A percentile compares a stretch with the other conserved stretches of the same genome.
Conservation (phyloP, 2,888 invertebrate genomes). For the Microplitis manilae region DNA sequence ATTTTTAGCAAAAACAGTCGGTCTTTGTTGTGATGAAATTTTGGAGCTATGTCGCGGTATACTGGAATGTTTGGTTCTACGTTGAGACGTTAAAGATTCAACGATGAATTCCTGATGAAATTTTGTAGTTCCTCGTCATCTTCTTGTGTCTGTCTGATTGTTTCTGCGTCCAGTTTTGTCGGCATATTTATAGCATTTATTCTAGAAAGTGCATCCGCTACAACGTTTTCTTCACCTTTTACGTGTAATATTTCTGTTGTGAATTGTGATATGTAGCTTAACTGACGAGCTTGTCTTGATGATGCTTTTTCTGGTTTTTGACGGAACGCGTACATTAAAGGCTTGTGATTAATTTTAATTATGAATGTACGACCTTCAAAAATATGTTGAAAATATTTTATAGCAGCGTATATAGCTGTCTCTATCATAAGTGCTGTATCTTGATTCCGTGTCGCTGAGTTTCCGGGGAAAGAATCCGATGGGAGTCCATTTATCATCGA, state of each 20-base stretch:
- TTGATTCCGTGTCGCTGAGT: conserved; percentile 18
- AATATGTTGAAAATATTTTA: conserved; percentile 39
- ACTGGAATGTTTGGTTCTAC: conserved; percentile 15
- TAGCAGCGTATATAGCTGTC: conserved; percentile 33
- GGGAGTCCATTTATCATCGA: conserved; percentile 22
- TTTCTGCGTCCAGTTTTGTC: neutral
- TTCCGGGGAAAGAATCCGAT: conserved; percentile 35
- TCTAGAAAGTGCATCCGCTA: conserved; percentile 47
- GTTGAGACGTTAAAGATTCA: conserved; percentile 25
- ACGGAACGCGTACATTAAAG: conserved; percentile 29
- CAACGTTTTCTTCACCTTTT: conserved; percentile 45
- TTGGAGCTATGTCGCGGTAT: conserved; percentile 37
- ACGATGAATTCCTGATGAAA: conserved; percentile 3
- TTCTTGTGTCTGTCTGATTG: conserved; percentile 23
- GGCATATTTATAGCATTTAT: conserved; percentile 42
- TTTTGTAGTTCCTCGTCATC: conserved; percentile 21
- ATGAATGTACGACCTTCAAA: conserved; percentile 33
- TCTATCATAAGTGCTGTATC: conserved; percentile 41
- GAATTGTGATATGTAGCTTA: conserved; percentile 42
- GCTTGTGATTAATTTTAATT: conserved; percentile 41
- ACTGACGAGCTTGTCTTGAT: conserved; percentile 37
- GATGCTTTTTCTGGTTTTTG: conserved; percentile 35
- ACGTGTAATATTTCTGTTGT: conserved; percentile 41
- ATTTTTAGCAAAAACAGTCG: conserved; percentile 27
- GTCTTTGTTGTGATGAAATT: conserved; percentile 36